These are phyloP conservation scores for Drosophila tani DNA, from an alignment of 1,140 invertebrate genomes.

Conservation along the genomic window DNA sequence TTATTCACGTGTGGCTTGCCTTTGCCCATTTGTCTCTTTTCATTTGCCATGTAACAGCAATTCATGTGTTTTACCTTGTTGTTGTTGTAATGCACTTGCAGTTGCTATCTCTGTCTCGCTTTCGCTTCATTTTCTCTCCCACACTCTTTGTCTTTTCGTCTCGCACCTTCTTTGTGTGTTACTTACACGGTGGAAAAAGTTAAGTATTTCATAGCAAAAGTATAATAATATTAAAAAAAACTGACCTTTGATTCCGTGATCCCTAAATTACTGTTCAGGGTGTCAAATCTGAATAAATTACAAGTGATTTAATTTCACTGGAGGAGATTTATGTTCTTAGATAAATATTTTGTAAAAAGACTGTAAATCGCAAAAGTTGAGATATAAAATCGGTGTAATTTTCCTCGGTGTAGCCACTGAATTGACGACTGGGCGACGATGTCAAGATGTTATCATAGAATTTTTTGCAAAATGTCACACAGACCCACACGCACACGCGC, in stretches of 20 bases:
- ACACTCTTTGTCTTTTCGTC: constrained; percentile 16
- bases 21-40: constrained; percentile 46
- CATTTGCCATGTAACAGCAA: constrained; percentile 34
- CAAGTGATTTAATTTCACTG: too few relatives aligned
- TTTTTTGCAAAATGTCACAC: constrained; percentile 49
- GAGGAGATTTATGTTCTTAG: too few relatives aligned
- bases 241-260: not conserved
- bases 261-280: not conserved
- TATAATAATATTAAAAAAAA: not conserved
- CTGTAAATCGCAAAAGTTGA: not conserved
- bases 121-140: not conserved
- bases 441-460: constrained; percentile 71
- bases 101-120: constrained; percentile 23
- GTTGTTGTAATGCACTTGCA: constrained; percentile 51
- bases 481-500: constrained; percentile 18
- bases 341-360: too few relatives aligned
- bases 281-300: not conserved
- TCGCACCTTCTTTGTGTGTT: constrained; percentile 34
- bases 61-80: constrained; percentile 25
- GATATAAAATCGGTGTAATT: not conserved
- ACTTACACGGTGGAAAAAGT: constrained; percentile 4
- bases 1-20: constrained; percentile 58
- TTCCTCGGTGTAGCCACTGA: not conserved
- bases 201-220: too few relatives aligned
- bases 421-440: constrained; percentile 25